These are phyloP conservation scores for Halotydeus destructor DNA, from an alignment of 1,140 invertebrate species.

Conservation along the genomic window DNA sequence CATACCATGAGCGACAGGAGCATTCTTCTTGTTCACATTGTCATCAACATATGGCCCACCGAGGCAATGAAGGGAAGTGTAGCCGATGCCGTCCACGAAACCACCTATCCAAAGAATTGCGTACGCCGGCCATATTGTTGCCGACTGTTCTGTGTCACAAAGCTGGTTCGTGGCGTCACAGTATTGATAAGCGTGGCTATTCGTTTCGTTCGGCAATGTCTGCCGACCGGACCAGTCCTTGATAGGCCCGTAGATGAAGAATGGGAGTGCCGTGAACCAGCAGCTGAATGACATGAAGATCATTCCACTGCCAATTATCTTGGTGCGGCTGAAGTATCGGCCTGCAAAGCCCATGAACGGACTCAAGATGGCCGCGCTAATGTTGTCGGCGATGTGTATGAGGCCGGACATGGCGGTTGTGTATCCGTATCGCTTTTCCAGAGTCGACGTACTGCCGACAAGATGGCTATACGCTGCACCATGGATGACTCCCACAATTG, in stretches of 20 bases:
- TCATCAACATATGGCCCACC: conserved; percentile 23
- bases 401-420: conserved; percentile 46
- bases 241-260: conserved; percentile 47
- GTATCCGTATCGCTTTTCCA: conserved; percentile 59
- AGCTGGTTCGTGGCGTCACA: no score
- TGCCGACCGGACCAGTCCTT: no score
- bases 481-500: conserved; percentile 44
- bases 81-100: conserved; percentile 17
- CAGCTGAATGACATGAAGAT: conserved; percentile 43
- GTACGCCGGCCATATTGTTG: conserved; percentile 13
- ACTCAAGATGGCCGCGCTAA: conserved; percentile 13
- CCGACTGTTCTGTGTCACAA: no score
- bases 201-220: no score
- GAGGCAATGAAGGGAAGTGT: conserved; percentile 17
- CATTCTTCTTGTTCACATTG: conserved; percentile 21
- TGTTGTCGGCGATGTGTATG: conserved; percentile 19
- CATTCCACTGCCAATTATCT: conserved; percentile 44
- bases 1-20: conserved; percentile 18
- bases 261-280: conserved; percentile 38
- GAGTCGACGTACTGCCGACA: conserved; percentile 38
- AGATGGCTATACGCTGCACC: conserved; percentile 51
- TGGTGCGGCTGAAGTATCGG: conserved; percentile 38
- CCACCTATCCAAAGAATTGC: conserved; percentile 14
- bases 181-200: no score
- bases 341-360: conserved; percentile 40